Evolutionary conservation across 2,888 invertebrate species (phyloP).

Genomic region (Amphipyra tragopoginis): DNA sequence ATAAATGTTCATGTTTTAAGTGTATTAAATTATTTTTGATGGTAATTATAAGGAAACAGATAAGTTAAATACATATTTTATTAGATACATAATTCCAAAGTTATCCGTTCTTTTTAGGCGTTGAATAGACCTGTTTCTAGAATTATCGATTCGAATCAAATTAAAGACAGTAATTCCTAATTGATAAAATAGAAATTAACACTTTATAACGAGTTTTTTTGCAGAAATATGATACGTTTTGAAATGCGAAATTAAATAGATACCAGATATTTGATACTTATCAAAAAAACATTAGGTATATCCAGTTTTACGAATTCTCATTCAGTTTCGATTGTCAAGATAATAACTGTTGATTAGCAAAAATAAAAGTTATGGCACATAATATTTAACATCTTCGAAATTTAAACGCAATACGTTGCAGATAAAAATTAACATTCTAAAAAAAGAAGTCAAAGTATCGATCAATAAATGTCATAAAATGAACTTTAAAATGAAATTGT

Average conservation of each 20-base stretch:
- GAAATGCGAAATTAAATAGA: conserved; percentile 19
- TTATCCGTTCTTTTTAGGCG: background rate
- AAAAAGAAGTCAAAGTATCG: conserved; percentile 26
- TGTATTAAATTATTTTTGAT: no score
- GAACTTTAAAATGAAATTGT: conserved; percentile 61
- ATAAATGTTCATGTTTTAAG: no score
- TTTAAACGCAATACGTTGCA: background rate
- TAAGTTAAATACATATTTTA: no score
- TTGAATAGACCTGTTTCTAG: conserved; percentile 3
- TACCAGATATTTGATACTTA: conserved; percentile 15
- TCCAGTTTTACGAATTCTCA: conserved; percentile 5
- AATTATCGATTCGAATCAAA: background rate
- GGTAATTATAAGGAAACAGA: no score
- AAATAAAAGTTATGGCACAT: conserved; percentile 1
- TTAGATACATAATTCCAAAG: no score
- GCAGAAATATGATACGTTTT: conserved; percentile 20
- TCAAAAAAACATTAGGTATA: background rate
- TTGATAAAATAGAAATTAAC: conserved; percentile 26
- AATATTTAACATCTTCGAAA: background rate
- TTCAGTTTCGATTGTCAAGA: conserved; percentile 3
- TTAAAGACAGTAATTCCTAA: background rate
- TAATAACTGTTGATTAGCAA: background rate
- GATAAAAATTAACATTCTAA: conserved; percentile 26
- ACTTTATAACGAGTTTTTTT: conserved; percentile 22
- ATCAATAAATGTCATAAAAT: conserved; percentile 59